phyloP scores from a whole-genome alignment of 2,797 vertebrate genomes.

The Poeciliopsis infans region DNA sequence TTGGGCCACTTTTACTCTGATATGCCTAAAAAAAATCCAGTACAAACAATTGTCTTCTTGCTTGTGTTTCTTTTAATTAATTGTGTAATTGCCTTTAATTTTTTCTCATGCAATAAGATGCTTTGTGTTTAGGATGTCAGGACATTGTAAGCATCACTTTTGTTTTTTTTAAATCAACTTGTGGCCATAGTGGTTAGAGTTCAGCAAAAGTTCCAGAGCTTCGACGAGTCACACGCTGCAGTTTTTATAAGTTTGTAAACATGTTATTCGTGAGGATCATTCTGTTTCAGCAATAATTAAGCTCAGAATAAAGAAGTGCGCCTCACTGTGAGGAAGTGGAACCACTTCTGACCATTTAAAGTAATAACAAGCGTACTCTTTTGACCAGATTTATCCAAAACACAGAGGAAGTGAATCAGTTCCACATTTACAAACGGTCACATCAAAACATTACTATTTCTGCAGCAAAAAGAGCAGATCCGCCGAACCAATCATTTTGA shows the following conservation, averaged over 20 bases:
- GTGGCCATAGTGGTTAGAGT: not conserved
- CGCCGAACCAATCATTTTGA: not conserved
- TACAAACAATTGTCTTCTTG: not conserved
- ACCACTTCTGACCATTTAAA: constrained; percentile 19
- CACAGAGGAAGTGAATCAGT: constrained; percentile 41
- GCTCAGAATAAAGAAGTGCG: constrained; percentile 36
- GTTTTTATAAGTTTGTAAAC: not conserved
- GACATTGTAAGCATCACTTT: not conserved
- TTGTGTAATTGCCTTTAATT: not conserved
- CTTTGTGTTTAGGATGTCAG: not conserved
- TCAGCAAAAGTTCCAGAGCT: not conserved
- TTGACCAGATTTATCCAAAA: not conserved
- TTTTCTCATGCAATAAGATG: not conserved
- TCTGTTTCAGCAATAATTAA: constrained; percentile 11
- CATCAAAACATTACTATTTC: constrained; percentile 2
- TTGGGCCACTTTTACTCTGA: not conserved
- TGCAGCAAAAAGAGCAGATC: not conserved
- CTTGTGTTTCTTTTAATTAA: not conserved
- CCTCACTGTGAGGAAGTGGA: constrained; percentile 41
- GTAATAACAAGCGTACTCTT: constrained; percentile 7
- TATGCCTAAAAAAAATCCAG: not conserved
- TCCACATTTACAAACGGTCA: constrained; percentile 36
- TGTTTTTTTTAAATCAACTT: not conserved
- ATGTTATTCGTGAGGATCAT: not conserved
- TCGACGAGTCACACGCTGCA: not conserved